Evolutionary conservation across 2,888 invertebrate species (phyloP).

Genomic region (Miltochrista miniata): DNA sequence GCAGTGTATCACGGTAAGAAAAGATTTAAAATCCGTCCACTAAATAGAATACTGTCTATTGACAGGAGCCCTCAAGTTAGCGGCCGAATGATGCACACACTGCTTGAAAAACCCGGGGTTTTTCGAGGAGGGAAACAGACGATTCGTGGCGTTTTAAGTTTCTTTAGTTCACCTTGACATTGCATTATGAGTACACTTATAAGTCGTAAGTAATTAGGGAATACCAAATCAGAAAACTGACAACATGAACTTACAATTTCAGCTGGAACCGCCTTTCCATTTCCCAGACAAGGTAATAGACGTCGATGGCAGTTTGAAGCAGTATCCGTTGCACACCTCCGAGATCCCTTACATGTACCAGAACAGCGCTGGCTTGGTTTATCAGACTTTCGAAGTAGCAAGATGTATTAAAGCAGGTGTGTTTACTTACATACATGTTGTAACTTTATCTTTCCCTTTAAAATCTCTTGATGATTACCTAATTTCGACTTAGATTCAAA

Average conservation of each 20-base stretch:
- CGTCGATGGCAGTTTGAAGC: slow-evolving; percentile 78
- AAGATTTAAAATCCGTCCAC: not conserved
- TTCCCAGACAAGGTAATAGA: slow-evolving; percentile 84
- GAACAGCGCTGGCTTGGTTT: slow-evolving; percentile 89
- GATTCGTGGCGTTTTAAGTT: no score
- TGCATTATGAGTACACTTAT: no score
- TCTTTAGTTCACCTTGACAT: no score
- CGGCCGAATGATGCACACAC: no score
- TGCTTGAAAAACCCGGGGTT: no score
- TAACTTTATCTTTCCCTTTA: no score
- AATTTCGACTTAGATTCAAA: no score
- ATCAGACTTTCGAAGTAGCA: slow-evolving; percentile 89
- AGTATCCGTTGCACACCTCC: slow-evolving; percentile 84
- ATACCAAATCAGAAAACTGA: no score
- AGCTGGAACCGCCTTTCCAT: slow-evolving; percentile 85
- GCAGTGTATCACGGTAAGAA: slow-evolving; percentile 83
- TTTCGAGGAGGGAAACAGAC: no score
- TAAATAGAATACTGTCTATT: not conserved
- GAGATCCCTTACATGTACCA: slow-evolving; percentile 80
- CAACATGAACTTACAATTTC: slow-evolving; percentile 14
- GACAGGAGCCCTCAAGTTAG: not conserved
- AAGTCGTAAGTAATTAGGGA: not conserved
- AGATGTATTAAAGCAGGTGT: slow-evolving; percentile 84
- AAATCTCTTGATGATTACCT: no score
- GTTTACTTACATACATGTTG: no score